Evolutionary conservation across 2,113 vertebrate species (phyloP).

Genomic region (Tretioscincus oriximinensis): DNA sequence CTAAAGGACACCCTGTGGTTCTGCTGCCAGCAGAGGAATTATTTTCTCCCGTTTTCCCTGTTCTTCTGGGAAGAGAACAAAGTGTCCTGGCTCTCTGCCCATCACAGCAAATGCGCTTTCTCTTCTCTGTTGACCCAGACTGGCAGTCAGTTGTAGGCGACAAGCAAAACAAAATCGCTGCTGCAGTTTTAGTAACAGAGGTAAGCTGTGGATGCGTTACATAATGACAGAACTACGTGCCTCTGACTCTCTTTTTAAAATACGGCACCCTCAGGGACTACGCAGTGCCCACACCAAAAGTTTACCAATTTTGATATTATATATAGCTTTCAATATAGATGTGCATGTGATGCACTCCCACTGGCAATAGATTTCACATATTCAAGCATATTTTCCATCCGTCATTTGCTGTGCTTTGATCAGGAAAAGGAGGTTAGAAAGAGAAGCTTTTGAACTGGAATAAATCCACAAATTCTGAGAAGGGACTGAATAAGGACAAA

Average conservation of each 20-base stretch:
- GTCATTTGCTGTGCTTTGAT: background rate
- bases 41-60: conserved; percentile 14
- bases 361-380: background rate
- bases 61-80: conserved; percentile 24
- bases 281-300: background rate
- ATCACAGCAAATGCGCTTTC: conserved; percentile 11
- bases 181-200: background rate
- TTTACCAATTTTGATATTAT: background rate
- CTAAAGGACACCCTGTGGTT: conserved; percentile 19
- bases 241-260: background rate
- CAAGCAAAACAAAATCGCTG: background rate
- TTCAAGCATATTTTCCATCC: background rate
- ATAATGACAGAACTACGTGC: background rate
- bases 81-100: conserved; percentile 27
- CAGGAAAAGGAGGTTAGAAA: too few species aligned
- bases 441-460: too few species aligned
- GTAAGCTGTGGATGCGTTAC: background rate
- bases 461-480: too few species aligned
- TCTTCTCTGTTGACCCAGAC: background rate
- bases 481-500: too few species aligned
- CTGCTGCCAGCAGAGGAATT: conserved; percentile 8
- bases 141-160: background rate
- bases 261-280: background rate
- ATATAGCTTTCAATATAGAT: too few species aligned
- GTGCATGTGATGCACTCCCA: background rate